Conservation (phyloP, 2,113 vertebrate genomes). For the Rousettus leschenaultii region DNA sequence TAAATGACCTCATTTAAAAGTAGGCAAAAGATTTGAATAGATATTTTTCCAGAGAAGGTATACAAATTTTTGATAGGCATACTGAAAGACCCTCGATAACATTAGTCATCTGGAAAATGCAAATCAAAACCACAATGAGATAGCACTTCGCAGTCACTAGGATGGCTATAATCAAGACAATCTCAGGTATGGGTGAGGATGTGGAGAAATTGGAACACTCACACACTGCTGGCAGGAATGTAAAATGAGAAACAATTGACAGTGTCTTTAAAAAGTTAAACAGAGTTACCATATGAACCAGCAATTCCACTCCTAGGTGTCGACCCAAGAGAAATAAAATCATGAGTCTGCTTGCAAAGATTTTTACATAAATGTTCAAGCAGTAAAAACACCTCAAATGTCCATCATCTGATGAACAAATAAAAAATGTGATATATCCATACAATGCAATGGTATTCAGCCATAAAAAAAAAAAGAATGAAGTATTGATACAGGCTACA, state of each 20-base stretch:
- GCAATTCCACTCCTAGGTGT: neutral
- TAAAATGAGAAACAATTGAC: neutral
- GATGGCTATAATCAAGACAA: neutral
- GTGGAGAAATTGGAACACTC: neutral
- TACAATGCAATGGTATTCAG: neutral
- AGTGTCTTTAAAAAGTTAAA: constrained; percentile 8
- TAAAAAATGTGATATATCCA: neutral
- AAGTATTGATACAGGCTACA: neutral
- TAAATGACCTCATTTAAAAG: neutral
- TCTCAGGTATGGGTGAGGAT: neutral
- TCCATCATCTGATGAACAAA: neutral
- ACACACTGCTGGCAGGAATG: neutral
- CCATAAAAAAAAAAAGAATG: neutral
- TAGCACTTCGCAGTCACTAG: neutral
- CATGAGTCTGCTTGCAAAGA: neutral
- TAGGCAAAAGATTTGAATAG: neutral
- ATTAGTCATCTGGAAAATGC: neutral
- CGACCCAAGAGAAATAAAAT: neutral
- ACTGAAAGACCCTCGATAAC: neutral
- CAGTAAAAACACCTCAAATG: neutral
- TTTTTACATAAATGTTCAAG: neutral
- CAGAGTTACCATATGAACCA: neutral
- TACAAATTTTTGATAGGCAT: neutral
- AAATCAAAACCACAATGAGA: neutral
- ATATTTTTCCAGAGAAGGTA: constrained; percentile 7